Evolutionary conservation across 2,113 vertebrate genomes (phyloP), one percentile per base, ranked within the genome.

Genomic region (Megalops atlanticus): DNA sequence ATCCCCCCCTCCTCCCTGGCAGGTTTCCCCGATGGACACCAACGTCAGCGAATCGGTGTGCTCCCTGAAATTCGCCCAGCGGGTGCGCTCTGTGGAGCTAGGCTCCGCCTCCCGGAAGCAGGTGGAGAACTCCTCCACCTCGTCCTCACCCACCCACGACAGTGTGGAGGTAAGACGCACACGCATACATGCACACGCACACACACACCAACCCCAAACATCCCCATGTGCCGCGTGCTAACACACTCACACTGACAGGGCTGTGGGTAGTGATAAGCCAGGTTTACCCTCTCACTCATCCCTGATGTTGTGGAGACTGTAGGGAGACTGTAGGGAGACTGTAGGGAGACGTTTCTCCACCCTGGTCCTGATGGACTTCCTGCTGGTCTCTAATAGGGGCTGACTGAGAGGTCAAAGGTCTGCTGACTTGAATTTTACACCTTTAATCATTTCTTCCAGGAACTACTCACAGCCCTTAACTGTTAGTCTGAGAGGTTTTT

Each of bases 1-100:
- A n/a, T 82, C 18, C 6, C 16, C 16, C 14, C 24, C 7, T 35
- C 2, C 49, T 73, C 64, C 69, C 10, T 43, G 0, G 0, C 85
- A 98, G 97, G 95, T 97, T 6, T 98, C 97, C 74, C 97, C 97
- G 0, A 88, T 95, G 0, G 93, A 96, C 75, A 92, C 91, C 24
- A 97, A 98, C 88, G 92, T 92, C 81, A 97, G 96, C 0, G 97
- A 99, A 93, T 98, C 97, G 0, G 89, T 98, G 27, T 98, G 96
- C 84, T 98, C 97, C 33, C 94, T 99, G 49, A 98, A 97, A 93
- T 99, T 99, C 1, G 97, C 97, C 0, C 97, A 98, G 92, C 91
- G 97, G 0, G 97, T 98, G 54, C 96, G 97, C 64, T 96, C 95
- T 0, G 94, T 99, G 49, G 97, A 99, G 91, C 91, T 99, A 84